These are phyloP conservation scores for Dendrolimus pini DNA, from an alignment of 2,888 invertebrate species.

Conservation along the genomic window DNA sequence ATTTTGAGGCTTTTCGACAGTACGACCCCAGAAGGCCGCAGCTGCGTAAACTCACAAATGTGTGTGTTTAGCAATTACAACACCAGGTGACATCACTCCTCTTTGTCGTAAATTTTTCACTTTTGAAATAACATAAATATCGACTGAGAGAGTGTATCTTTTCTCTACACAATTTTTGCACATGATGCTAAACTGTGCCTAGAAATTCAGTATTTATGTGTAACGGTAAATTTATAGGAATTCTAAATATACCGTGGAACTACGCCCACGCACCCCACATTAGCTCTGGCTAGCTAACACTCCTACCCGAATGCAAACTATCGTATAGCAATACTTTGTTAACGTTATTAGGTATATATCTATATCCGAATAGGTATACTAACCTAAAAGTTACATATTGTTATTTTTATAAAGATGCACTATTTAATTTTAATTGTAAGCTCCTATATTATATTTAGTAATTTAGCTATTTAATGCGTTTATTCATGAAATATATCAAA, in stretches of 20 bases:
- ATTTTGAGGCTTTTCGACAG: slow-evolving; percentile 31
- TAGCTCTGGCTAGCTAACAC: slow-evolving; percentile 19
- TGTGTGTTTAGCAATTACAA: slow-evolving; percentile 46
- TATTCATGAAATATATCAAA: no score
- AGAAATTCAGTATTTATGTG: slow-evolving; percentile 1
- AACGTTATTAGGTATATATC: no score
- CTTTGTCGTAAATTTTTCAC: slow-evolving; percentile 24
- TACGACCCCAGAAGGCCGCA: slow-evolving; percentile 65
- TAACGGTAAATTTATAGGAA: slow-evolving; percentile 22
- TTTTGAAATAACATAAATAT: slow-evolving; percentile 21
- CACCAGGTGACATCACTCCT: slow-evolving; percentile 55
- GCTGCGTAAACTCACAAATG: slow-evolving; percentile 51
- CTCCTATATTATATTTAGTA: no score
- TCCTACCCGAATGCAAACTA: no score
- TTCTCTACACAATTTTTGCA: no score
- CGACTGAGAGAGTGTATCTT: background rate
- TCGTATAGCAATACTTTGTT: no score
- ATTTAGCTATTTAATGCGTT: no score
- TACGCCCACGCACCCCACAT: slow-evolving; percentile 38
- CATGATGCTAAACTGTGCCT: background rate
- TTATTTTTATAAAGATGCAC: no score
- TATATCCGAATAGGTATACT: no score
- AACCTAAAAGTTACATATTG: no score
- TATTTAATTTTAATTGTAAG: no score
- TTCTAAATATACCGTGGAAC: slow-evolving; percentile 16